Evolutionary conservation across 2,113 vertebrate genomes (phyloP).

Genomic region (Psophia crepitans): DNA sequence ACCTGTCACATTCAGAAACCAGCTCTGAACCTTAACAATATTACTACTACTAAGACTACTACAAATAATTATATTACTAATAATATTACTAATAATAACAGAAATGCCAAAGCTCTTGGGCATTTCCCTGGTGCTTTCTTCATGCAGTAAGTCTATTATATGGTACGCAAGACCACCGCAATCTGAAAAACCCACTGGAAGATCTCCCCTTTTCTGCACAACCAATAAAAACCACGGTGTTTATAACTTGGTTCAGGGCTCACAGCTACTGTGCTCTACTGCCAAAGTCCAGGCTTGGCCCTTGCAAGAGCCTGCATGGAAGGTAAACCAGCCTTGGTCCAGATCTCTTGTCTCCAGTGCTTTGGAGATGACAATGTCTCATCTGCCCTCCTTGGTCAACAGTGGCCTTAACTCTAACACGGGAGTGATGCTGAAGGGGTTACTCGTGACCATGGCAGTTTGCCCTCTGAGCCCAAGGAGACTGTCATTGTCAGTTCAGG

Average conservation of each 20-base stretch:
- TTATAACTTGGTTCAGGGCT: neutral
- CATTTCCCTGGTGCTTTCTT: neutral
- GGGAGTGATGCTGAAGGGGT: neutral
- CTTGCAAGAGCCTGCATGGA: neutral
- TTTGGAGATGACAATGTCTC: neutral
- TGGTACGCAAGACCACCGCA: neutral
- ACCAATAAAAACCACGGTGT: rapidly evolving
- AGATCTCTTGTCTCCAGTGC: neutral
- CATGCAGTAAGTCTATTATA: neutral
- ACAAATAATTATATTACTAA: neutral
- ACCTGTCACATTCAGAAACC: neutral
- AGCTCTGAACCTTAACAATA: neutral
- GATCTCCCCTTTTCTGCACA: neutral
- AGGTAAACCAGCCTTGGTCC: neutral
- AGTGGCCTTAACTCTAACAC: neutral
- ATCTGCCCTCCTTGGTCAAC: neutral
- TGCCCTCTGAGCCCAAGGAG: neutral
- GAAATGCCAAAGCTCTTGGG: neutral
- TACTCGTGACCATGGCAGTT: neutral
- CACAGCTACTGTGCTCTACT: neutral
- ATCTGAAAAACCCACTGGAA: neutral
- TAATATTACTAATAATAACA: no score
- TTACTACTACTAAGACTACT: no score
- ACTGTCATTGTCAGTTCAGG: neutral
- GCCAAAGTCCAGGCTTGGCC: neutral